These are phyloP conservation scores for Aricia agestis DNA, from an alignment of 1,140 invertebrate species.

Conservation along the genomic window DNA sequence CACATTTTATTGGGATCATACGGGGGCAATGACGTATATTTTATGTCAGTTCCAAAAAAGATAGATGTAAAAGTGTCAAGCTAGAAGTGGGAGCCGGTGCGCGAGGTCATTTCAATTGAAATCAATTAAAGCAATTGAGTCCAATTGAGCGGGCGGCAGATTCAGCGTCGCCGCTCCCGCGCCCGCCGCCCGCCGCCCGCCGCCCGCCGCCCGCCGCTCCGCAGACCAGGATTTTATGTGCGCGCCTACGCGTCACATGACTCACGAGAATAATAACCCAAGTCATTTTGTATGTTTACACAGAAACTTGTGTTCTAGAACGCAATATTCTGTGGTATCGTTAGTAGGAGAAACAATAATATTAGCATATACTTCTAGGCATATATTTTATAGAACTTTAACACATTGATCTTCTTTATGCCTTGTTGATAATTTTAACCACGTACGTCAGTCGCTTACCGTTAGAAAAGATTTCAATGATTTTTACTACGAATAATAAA, in stretches of 20 bases:
- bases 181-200: background rate
- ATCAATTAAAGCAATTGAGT: constrained; percentile 72
- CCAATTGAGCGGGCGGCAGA: constrained; percentile 71
- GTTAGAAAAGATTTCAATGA: no score
- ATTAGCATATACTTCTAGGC: no score
- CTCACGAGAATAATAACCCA: constrained; percentile 31
- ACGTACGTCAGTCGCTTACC: no score
- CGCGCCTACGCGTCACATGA: constrained; percentile 70
- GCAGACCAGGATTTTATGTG: constrained; percentile 64
- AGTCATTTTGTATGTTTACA: background rate
- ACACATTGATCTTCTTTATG: no score
- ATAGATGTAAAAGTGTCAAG: constrained; percentile 73
- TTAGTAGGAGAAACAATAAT: no score
- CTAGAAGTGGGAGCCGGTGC: constrained; percentile 68
- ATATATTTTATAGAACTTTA: no score
- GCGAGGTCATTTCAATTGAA: constrained; percentile 75
- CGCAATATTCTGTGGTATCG: background rate
- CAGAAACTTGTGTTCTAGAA: background rate
- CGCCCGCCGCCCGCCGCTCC: no score
- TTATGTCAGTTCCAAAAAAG: constrained; percentile 72
- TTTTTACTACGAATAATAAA: no score
- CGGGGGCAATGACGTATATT: constrained; percentile 55
- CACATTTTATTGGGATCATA: constrained; percentile 32
- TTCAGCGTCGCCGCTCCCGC: constrained; percentile 59
- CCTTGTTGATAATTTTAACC: no score